Evolutionary conservation across 1,140 invertebrate species (phyloP).

Genomic region (Radopholus similis): DNA sequence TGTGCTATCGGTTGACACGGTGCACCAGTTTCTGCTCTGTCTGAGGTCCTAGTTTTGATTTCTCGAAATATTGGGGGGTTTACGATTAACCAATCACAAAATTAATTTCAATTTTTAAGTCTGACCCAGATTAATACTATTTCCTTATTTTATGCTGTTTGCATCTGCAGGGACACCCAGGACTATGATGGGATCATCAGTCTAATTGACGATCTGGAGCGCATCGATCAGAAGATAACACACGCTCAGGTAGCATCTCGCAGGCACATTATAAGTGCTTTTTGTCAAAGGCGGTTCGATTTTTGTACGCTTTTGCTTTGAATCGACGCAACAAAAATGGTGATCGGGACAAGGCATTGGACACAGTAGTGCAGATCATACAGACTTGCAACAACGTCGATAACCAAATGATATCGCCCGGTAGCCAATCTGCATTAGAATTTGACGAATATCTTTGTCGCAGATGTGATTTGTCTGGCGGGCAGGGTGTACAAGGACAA

Average conservation of each 20-base stretch:
- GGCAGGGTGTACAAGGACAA: constrained; percentile 98
- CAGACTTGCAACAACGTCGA: constrained; percentile 79
- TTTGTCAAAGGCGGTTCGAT: constrained; percentile 70
- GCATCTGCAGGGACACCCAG: constrained; percentile 63
- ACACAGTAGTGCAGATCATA: constrained; percentile 87
- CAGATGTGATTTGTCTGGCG: constrained; percentile 93
- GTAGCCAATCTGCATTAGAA: neutral
- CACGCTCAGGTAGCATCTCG: constrained; percentile 69
- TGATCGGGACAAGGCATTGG: constrained; percentile 85
- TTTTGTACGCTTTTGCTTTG: constrained; percentile 91
- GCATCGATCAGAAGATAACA: constrained; percentile 84
- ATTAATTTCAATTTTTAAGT: constrained; percentile 2
- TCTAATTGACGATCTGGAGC: constrained; percentile 86
- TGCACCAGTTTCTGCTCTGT: constrained; percentile 50
- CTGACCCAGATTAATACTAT: no score
- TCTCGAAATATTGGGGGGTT: neutral
- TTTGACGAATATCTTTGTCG: neutral
- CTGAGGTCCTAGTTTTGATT: constrained; percentile 19
- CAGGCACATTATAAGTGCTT: no score
- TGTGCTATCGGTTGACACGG: constrained; percentile 74
- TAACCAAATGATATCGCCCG: constrained; percentile 79
- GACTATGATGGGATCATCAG: constrained; percentile 98
- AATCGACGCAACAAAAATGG: constrained; percentile 89
- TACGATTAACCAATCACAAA: neutral
- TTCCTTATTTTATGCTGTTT: constrained; percentile 5